These are phyloP conservation scores for Echeneis naucrates DNA, from an alignment of 2,797 vertebrate genomes.

Conservation along the genomic window DNA sequence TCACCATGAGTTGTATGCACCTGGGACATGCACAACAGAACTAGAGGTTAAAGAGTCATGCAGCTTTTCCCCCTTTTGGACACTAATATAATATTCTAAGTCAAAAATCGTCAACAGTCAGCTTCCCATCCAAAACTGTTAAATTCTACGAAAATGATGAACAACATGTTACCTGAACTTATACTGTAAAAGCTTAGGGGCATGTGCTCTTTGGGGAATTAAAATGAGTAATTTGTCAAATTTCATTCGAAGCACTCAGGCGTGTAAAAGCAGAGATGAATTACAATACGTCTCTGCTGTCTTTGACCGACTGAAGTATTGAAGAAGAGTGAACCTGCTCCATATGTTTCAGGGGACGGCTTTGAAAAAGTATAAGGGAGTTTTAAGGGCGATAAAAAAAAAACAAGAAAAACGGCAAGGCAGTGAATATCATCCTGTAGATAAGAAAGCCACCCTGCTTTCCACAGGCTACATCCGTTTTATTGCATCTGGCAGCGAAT, in stretches of 20 bases:
- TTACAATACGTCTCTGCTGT: constrained; percentile 57
- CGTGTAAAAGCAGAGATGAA: constrained; percentile 61
- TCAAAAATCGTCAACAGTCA: constrained; percentile 70
- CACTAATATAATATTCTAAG: constrained; percentile 67
- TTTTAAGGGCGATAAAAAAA: constrained; percentile 86
- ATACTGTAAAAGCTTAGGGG: constrained; percentile 59
- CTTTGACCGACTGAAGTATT: constrained; percentile 65
- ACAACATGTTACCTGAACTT: constrained; percentile 67
- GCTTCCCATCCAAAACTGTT: constrained; percentile 60
- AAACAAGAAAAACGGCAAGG: constrained; percentile 83
- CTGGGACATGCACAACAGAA: constrained; percentile 65
- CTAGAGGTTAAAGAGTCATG: constrained; percentile 66
- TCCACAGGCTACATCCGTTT: constrained; percentile 85
- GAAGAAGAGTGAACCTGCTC: constrained; percentile 64
- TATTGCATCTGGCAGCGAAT: constrained; percentile 90
- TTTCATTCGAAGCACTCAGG: constrained; percentile 67
- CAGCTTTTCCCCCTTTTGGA: constrained; percentile 70
- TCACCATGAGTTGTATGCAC: constrained; percentile 69
- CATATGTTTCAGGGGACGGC: constrained; percentile 75
- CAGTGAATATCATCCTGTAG: constrained; percentile 84
- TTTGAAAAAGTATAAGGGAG: constrained; percentile 84
- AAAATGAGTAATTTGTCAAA: constrained; percentile 79
- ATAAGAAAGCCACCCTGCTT: constrained; percentile 85
- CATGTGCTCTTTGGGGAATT: constrained; percentile 65
- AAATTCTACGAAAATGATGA: constrained; percentile 58